Percentiles rank a stretch among this genome's conserved stretches.
phyloP scores from a whole-genome alignment of 2,797 vertebrate species.

The Bucorvus abyssinicus region DNA sequence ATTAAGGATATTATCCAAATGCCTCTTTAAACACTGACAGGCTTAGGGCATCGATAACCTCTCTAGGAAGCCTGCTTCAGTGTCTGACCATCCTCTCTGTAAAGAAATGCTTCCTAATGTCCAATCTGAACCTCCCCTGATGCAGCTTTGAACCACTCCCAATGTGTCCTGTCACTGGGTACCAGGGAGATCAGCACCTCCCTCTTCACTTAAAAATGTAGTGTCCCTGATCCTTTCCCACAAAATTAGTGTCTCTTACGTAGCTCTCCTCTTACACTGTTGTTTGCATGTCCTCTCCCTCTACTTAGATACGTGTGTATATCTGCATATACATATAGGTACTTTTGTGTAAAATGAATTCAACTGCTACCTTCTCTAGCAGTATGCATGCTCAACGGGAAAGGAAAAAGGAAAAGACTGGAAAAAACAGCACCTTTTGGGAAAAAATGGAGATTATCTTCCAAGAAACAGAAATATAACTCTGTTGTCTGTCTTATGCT shows the following conservation, averaged over 20 bases:
- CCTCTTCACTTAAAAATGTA: neutral
- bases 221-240: neutral
- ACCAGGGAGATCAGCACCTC: neutral
- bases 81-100: neutral
- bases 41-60: neutral
- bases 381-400: neutral
- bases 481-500: neutral
- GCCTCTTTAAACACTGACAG: neutral
- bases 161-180: neutral
- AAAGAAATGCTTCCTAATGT: neutral
- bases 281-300: neutral
- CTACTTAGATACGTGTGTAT: fast-evolving
- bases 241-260: neutral
- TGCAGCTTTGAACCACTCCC: neutral
- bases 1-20: neutral
- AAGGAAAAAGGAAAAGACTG: neutral
- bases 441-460: neutral
- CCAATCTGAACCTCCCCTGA: neutral
- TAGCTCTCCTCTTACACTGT: neutral
- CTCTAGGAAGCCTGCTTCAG: neutral
- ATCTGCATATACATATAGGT: neutral
- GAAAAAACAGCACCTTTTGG: neutral
- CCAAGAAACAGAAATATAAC: neutral
- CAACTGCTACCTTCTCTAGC: neutral
- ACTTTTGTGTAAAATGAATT: neutral